Evolutionary conservation across 2,888 invertebrate genomes (phyloP).

Genomic region (Coenonympha glycerion): DNA sequence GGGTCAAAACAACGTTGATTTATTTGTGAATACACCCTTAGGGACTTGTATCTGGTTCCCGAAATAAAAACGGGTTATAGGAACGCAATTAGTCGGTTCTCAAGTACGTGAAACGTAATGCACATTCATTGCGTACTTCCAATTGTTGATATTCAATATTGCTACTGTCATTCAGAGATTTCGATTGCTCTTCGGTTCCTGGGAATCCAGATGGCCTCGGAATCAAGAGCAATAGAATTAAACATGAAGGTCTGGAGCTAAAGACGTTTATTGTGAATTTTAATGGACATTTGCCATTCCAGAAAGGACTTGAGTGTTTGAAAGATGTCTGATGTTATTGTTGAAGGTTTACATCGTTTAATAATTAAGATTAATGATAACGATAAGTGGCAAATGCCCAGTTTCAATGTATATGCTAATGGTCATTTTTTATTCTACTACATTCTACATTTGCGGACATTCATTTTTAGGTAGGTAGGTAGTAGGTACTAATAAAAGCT

Average conservation of each 20-base stretch:
- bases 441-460: too few species aligned
- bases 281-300: background rate
- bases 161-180: background rate
- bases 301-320: background rate
- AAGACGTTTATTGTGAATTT: background rate
- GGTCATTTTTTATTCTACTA: too few species aligned
- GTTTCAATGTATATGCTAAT: too few species aligned
- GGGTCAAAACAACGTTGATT: slow-evolving; percentile 61
- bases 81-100: slow-evolving; percentile 29
- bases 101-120: slow-evolving; percentile 23
- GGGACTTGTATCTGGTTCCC: slow-evolving; percentile 24
- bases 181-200: slow-evolving; percentile 5
- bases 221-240: background rate
- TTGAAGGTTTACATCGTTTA: too few species aligned
- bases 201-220: background rate
- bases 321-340: too few species aligned
- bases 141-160: slow-evolving; percentile 8
- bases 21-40: slow-evolving; percentile 37
- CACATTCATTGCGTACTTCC: slow-evolving; percentile 5
- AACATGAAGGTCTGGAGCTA: background rate
- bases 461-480: too few species aligned
- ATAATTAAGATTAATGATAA: too few species aligned
- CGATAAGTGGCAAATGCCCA: too few species aligned
- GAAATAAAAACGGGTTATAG: slow-evolving; percentile 29
- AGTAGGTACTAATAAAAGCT: too few species aligned